These are phyloP conservation scores for Baccha elongata DNA, from an alignment of 2,888 invertebrate species.

Conservation along the genomic window DNA sequence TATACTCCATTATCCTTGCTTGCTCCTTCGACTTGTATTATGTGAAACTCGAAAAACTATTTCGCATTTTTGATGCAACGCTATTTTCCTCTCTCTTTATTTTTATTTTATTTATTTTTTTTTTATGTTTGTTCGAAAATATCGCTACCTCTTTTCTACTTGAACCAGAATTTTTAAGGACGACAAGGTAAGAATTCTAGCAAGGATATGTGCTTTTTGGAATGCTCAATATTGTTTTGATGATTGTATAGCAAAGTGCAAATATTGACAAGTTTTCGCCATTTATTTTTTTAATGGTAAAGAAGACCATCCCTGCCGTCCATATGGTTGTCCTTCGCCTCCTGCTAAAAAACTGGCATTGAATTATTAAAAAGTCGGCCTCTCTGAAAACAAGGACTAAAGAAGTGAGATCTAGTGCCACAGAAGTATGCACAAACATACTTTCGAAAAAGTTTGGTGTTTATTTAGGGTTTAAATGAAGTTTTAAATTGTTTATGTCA, in stretches of 20 bases:
- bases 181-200: not conserved
- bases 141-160: slow-evolving; percentile 35
- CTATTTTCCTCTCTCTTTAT: not conserved
- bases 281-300: slow-evolving; percentile 7
- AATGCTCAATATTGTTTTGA: slow-evolving; percentile 51
- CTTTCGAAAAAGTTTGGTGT: slow-evolving; percentile 15
- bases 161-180: slow-evolving; percentile 17
- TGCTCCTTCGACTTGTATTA: slow-evolving; percentile 11
- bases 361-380: slow-evolving; percentile 54
- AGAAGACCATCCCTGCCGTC: not conserved
- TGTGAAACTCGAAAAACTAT: not conserved
- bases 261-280: slow-evolving; percentile 60
- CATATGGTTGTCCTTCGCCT: slow-evolving; percentile 45
- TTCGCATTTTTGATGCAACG: slow-evolving; percentile 43
- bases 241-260: slow-evolving; percentile 56
- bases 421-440: slow-evolving; percentile 31
- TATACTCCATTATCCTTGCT: slow-evolving; percentile 32
- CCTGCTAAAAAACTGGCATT: slow-evolving; percentile 21
- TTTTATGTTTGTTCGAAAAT: slow-evolving; percentile 27
- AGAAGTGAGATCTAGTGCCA: slow-evolving; percentile 18
- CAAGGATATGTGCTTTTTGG: slow-evolving; percentile 19
- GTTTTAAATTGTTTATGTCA: slow-evolving; percentile 37
- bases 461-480: slow-evolving; percentile 43
- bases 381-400: slow-evolving; percentile 47
- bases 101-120: slow-evolving; percentile 27